These are phyloP conservation scores for Huso huso DNA, from an alignment of 2,797 vertebrate genomes.

Conservation along the genomic window DNA sequence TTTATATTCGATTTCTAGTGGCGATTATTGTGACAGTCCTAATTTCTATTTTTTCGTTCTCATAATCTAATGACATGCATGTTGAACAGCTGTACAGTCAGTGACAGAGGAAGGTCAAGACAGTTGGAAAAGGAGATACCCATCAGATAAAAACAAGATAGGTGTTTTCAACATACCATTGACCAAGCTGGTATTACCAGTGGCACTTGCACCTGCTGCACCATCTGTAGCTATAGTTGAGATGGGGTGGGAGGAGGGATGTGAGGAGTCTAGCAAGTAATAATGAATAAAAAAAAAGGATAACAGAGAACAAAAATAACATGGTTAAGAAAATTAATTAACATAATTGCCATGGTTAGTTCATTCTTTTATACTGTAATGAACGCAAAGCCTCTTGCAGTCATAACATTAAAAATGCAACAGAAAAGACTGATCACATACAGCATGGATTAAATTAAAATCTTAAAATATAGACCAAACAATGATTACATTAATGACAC, in stretches of 20 bases:
- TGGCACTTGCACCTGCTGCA: constrained; percentile 85
- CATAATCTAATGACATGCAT: constrained; percentile 50
- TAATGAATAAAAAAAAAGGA: constrained; percentile 66
- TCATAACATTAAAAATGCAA: constrained; percentile 28
- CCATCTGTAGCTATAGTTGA: constrained; percentile 89
- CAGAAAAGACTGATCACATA: constrained; percentile 30
- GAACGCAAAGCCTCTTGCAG: constrained; percentile 18
- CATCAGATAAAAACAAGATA: constrained; percentile 49
- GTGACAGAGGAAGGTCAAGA: constrained; percentile 37
- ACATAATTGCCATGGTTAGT: constrained; percentile 26
- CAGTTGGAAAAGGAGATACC: constrained; percentile 39
- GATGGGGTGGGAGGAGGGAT: constrained; percentile 89
- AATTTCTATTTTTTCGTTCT: constrained; percentile 26
- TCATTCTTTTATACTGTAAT: constrained; percentile 17
- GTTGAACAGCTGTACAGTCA: constrained; percentile 40
- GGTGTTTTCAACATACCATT: constrained; percentile 90
- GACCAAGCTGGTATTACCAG: constrained; percentile 95
- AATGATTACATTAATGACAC: constrained; percentile 31
- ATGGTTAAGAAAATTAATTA: constrained; percentile 34
- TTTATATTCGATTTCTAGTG: too few relatives aligned
- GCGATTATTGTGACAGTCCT: constrained; percentile 31
- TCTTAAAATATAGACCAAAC: constrained; percentile 19
- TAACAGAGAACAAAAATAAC: constrained; percentile 49
- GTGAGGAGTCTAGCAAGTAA: constrained; percentile 88
- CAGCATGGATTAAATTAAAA: constrained; percentile 23